Evolutionary conservation across 2,797 vertebrate species (phyloP), one percentile per base, ranked within the genome.

Genomic region (Apogon talboti): DNA sequence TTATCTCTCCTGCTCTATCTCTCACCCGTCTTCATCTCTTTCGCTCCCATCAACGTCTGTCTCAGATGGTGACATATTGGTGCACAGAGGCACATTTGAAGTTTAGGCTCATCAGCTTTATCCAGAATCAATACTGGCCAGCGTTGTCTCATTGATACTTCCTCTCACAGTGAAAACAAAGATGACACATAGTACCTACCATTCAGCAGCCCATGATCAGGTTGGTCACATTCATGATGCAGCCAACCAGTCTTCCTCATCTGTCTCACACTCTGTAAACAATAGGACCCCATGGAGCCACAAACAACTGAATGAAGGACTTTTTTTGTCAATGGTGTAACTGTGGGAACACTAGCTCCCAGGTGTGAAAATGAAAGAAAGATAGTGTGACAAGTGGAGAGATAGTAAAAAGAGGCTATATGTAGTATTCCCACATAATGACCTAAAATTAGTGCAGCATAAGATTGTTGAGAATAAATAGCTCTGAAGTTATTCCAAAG

Each of bases 221-320:
- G 7, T 28, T 44, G 15, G 50, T 62, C 42, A 51, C 14, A 12
- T 71, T 61, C 24, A 58, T 13, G 66, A 18, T 19, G 21, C 33
- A 37, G 45, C 47, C 12, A 10, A 57, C 53, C 76, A 86, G 83
- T 62, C 71, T 13, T 12, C 5, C 21, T 50, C 19, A 51, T 82
- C 73, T 72, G 76, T 64, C 65, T 85, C 71, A 54, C 78, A 81
- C 81, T 68, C 78, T 56, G 35, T 3, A 62, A 38, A 87, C 68
- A 74, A 73, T 28, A 37, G 35, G 41, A 24, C 51, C 38, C 48
- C 1, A 1, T 4, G 37, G 61, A 66, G 73, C 40, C 56, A 6
- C 44, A 48, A 42, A 45, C 71, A 37, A 40, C 50, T 24, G 50
- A 51, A 76, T 67, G 70, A 80, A 74, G 46, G 67, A 15, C 33